Conservation (phyloP, 2,888 invertebrate genomes). For the Epiperipatus broadwayi region DNA sequence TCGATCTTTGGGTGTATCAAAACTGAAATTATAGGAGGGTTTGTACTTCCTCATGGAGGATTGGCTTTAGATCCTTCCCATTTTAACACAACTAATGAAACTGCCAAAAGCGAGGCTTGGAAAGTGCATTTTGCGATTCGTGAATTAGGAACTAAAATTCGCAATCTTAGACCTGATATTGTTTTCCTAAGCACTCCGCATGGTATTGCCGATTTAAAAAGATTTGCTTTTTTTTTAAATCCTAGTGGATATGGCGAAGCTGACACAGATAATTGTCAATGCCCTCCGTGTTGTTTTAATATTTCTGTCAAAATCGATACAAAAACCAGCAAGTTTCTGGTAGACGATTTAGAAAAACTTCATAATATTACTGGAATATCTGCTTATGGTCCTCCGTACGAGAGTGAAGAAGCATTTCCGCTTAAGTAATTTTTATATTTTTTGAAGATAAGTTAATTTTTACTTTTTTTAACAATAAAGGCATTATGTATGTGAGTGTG, state of each 20-base stretch:
- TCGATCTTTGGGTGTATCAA: no score
- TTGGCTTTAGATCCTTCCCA: conserved; percentile 17
- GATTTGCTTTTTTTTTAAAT: conserved; percentile 15
- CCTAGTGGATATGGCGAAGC: conserved; percentile 14
- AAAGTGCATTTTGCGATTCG: conserved; percentile 13
- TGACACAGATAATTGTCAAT: conserved; percentile 16
- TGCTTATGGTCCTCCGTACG: conserved; percentile 16
- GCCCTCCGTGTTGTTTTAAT: conserved; percentile 16
- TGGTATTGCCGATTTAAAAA: conserved; percentile 15
- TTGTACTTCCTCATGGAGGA: conserved; percentile 16
- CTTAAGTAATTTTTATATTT: no score
- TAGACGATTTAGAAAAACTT: conserved; percentile 8
- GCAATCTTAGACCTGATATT: conserved; percentile 13
- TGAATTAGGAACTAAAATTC: conserved; percentile 15
- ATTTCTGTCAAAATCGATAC: conserved; percentile 15
- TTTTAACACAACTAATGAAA: conserved; percentile 12
- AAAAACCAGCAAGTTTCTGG: conserved; percentile 4
- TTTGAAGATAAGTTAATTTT: no score
- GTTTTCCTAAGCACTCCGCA: conserved; percentile 17
- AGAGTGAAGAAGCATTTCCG: conserved; percentile 1
- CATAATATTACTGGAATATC: conserved; percentile 15
- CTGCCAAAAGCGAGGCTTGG: conserved; percentile 14
- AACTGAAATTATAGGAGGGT: conserved; percentile 13
- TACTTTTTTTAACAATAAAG: no score
- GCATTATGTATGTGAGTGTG: no score